Base-by-base conservation (phyloP, 1,140 invertebrate species). In the Diploscapter pachys region DNA sequence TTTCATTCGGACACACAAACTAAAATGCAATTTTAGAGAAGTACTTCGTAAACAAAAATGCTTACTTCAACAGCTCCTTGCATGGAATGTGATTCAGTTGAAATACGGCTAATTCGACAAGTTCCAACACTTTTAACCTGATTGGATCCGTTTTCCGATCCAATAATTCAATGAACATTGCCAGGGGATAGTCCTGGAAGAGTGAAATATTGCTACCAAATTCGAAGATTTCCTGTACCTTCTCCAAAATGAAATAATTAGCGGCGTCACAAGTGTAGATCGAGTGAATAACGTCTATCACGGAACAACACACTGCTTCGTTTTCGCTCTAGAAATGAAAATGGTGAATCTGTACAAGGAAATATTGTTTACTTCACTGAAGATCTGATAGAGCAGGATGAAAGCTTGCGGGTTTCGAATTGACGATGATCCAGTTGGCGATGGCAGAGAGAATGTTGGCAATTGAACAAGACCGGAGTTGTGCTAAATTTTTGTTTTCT, bases 21-120 rank as follows among this genome's bases (percentile, higher is more conserved):
- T 74, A 52, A 73, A 31, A 31, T 31, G 31, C 31, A 31, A 31
- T 31, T 31, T 31, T 31, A 31, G 31, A 31, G 31, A 31, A 31
- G 31, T 31, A 31, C 31, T 31, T 31, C 31, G 31, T 31, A 31
- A 31, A 31, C 31, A 31, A 31, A 31, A 31, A 31, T 31, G 31
- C 31, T 31, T 31, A 31, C 31, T 31, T 31, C 31, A 31, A 69
- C 3, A 74, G 64, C 50, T 74, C 73, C 63, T 98, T 98, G 87
- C 94, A 98, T 71, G 96, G 96, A 77, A 99, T 95, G 89, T 96
- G 98, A 86, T 96, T 96, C 81, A 99, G 87, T 86, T 97, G 93
- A 88, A 96, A 96, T 11, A 98, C 93, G 74, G 98, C 91, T 85
- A 96, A 97, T 87, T 98, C 95, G 51, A 99, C 84, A 51, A 98